Evolutionary conservation across 2,113 vertebrate genomes (phyloP).

Genomic region (Grammomys dolichurus): DNA sequence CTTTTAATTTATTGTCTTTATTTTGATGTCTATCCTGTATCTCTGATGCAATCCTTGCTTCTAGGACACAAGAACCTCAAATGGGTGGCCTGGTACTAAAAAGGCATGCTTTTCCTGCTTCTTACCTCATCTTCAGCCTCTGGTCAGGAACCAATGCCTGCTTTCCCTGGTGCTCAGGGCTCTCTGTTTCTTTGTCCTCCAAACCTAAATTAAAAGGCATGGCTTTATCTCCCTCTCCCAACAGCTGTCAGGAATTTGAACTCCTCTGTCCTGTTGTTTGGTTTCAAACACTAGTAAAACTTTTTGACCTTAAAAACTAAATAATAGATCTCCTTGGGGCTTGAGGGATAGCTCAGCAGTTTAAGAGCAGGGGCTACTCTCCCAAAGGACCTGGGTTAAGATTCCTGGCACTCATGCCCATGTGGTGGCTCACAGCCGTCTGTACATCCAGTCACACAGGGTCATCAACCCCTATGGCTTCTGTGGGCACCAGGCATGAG

Average conservation of each 20-base stretch:
- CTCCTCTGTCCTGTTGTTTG: not conserved
- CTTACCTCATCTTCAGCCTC: not conserved
- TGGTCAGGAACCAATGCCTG: not conserved
- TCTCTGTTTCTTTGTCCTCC: not conserved
- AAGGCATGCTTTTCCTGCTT: not conserved
- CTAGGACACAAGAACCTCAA: not conserved
- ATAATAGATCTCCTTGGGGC: not conserved
- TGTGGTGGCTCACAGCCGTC: not conserved
- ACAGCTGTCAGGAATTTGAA: not conserved
- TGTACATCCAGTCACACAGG: not conserved
- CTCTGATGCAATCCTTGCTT: not conserved
- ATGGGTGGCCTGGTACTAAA: not conserved
- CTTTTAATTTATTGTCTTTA: not conserved
- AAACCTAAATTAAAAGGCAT: not conserved
- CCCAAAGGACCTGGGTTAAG: not conserved
- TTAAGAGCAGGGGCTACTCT: not conserved
- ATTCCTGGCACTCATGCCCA: not conserved
- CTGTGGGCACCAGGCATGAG: not conserved
- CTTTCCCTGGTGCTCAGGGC: not conserved
- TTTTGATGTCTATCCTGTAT: not conserved
- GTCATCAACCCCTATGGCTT: not conserved
- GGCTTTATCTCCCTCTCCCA: not conserved
- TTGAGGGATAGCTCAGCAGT: not conserved
- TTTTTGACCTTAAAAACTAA: not conserved
- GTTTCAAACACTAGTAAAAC: not conserved